These are phyloP conservation scores for Galerucella nymphaeae DNA, from an alignment of 2,888 invertebrate genomes.

Conservation along the genomic window DNA sequence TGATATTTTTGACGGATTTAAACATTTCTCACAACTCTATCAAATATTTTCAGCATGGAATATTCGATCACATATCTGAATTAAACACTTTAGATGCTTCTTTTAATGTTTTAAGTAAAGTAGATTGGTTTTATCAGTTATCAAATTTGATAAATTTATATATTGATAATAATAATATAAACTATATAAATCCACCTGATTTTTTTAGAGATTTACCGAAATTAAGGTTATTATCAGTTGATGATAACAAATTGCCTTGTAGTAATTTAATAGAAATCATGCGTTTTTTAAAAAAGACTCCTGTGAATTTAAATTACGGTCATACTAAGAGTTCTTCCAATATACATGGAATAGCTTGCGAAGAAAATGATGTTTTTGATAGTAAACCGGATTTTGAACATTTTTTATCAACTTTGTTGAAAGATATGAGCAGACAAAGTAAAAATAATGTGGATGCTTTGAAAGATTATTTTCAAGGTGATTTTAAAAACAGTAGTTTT, in stretches of 20 bases:
- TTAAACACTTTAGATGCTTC: constrained; percentile 32
- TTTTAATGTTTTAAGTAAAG: constrained; percentile 21
- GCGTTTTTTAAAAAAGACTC: neutral
- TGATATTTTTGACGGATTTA: constrained; percentile 19
- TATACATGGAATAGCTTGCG: constrained; percentile 18
- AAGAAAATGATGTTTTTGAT: neutral
- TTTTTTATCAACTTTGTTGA: neutral
- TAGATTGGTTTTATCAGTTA: constrained; percentile 23
- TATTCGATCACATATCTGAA: constrained; percentile 25
- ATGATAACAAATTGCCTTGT: constrained; percentile 19
- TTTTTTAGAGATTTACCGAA: neutral
- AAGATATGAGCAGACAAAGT: neutral
- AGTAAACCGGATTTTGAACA: neutral
- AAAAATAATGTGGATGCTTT: neutral
- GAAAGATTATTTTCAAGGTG: neutral
- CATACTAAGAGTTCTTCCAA: constrained; percentile 7
- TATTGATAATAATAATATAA: constrained; percentile 29
- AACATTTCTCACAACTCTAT: constrained; percentile 34
- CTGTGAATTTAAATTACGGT: neutral
- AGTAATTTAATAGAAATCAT: constrained; percentile 8
- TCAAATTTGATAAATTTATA: constrained; percentile 15
- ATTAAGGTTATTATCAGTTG: neutral
- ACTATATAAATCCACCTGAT: neutral
- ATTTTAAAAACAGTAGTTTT: constrained; percentile 1
- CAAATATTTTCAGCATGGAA: constrained; percentile 27